These are phyloP conservation scores for Ochlodes sylvanus DNA, from an alignment of 2,888 invertebrate genomes.

Conservation along the genomic window DNA sequence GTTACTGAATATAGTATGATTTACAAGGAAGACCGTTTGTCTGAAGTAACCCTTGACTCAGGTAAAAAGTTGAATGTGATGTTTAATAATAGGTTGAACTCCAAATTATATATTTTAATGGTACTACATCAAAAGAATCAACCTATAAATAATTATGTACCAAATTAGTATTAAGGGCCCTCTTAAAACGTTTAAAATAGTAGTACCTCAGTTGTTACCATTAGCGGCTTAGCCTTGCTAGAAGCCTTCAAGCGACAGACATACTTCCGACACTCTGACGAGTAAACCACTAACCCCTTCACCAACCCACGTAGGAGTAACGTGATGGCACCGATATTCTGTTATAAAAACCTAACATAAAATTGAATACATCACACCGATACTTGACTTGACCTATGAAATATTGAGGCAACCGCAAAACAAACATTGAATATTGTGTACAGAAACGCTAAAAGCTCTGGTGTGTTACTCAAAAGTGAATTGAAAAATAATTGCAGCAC, in stretches of 20 bases:
- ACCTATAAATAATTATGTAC: no score
- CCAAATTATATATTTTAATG: no score
- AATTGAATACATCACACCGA: neutral
- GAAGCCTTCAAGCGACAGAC: neutral
- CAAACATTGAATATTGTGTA: conserved; percentile 50
- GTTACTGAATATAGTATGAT: no score
- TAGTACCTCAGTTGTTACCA: no score
- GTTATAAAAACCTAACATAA: conserved; percentile 7
- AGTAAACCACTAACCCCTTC: neutral
- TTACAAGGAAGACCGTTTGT: no score
- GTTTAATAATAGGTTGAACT: no score
- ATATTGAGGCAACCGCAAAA: conserved; percentile 55
- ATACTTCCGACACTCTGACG: conserved; percentile 3
- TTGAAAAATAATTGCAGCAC: conserved; percentile 57
- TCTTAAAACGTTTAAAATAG: no score
- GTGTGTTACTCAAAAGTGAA: conserved; percentile 60
- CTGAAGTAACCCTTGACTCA: no score
- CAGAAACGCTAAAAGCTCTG: conserved; percentile 58
- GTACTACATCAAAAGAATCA: no score
- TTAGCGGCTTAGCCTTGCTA: neutral
- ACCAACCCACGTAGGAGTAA: neutral
- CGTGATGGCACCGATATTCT: neutral
- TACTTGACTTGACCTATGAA: conserved; percentile 43
- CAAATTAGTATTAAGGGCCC: no score
- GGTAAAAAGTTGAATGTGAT: no score